These are phyloP conservation scores for Ascidia mentula DNA, from an alignment of 23 tunicate species.

Conservation along the genomic window DNA sequence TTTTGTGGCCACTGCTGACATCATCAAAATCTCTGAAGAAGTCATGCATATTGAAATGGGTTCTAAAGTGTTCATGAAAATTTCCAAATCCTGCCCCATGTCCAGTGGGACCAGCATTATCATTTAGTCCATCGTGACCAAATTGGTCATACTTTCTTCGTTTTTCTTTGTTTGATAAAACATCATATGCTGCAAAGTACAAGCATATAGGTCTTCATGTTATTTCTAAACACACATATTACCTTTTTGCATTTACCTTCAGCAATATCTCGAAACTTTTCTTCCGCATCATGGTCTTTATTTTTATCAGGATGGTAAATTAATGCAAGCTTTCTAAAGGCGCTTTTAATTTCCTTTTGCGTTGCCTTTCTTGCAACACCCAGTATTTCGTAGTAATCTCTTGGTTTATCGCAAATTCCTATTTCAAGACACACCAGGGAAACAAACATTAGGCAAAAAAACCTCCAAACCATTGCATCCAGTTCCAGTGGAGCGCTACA, in stretches of 20 bases:
- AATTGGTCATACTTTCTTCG: slow-evolving; percentile 65
- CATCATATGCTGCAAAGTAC: slow-evolving; percentile 56
- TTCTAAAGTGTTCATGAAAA: slow-evolving; percentile 59
- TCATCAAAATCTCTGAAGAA: slow-evolving; percentile 79
- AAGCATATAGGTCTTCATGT: background rate
- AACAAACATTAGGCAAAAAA: no score
- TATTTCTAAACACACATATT: background rate
- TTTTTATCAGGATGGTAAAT: slow-evolving; percentile 99
- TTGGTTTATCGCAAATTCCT: slow-evolving; percentile 14
- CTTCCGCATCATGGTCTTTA: slow-evolving; percentile 73
- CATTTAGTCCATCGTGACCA: slow-evolving; percentile 76
- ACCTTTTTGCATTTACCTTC: slow-evolving; percentile 34
- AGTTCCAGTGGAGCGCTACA: no score
- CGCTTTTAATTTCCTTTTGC: slow-evolving; percentile 81
- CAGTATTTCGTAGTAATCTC: slow-evolving; percentile 67
- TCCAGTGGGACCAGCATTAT: slow-evolving; percentile 25
- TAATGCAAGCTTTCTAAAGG: slow-evolving; percentile 85
- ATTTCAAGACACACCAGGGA: no score
- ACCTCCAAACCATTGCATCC: no score
- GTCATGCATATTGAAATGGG: slow-evolving; percentile 46
- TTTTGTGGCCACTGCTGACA: slow-evolving; percentile 15
- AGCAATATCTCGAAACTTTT: slow-evolving; percentile 92
- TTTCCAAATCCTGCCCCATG: background rate
- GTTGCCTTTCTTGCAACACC: slow-evolving; percentile 79
- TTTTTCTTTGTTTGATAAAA: slow-evolving; percentile 64